Evolutionary conservation across 2,797 vertebrate species (phyloP), one percentile per base, ranked within the genome.

Genomic region (Hippocampus kuda): DNA sequence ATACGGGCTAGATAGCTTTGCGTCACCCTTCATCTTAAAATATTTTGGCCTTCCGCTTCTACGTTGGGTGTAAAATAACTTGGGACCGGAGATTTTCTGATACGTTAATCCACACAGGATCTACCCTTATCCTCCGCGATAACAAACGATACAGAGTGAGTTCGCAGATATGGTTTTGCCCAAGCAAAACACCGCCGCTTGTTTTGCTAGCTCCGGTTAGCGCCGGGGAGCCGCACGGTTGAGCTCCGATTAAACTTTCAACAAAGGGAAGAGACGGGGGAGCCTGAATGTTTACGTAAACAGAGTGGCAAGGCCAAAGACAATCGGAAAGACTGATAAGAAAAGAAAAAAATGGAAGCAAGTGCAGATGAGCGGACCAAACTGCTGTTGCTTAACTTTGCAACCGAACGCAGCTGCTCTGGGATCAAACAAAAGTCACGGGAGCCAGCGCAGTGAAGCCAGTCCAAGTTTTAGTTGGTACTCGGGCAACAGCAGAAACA

Each of bases 171-270:
- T 5, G 75, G 48, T 26, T 10, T 57, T 41, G 54, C 71, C 78
- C 69, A 70, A 77, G 53, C 24, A 67, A 75, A 85, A 74, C 65
- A 68, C 68, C 22, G 5, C 26, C 27, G 2, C 38, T 73, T 71
- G 65, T 79, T 76, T 64, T 64, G 7, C 49, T 61, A 66, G 49
- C 44, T 72, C 2, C 0, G 9, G 69, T 71, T 67, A 8, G 27
- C 20, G 53, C n/a, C n/a, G 16, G 8, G 68, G 79, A 80, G 72
- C 80, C 79, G 78, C 73, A 72, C 71, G 67, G 70, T 79, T 63
- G 74, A 73, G 70, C 74, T 64, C 80, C 88, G 84, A 89, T 85
- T 87, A 86, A 88, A 87, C 85, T 79, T 76, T 76, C 63, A 82
- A 76, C 83, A 79, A 77, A 71, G 65, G 77, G 59, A 56, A 79